Evolutionary conservation across 64 coral and sea anemone species (phyloP).

Genomic region (Stylophora pistillata): DNA sequence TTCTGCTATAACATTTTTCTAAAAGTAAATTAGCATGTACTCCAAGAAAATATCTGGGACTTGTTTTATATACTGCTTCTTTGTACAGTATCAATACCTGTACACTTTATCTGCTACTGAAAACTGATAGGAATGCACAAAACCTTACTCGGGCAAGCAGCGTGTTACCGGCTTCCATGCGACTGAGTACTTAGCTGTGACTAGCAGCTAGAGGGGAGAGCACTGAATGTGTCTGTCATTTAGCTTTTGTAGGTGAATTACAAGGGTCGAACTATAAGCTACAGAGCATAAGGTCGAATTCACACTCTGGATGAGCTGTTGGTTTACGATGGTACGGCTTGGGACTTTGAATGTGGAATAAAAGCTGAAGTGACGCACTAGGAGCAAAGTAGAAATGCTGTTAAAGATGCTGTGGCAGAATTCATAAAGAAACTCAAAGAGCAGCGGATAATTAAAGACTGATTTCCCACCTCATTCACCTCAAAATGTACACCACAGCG

Average conservation of each 20-base stretch:
- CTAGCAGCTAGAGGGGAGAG: too few species aligned
- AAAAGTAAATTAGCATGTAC: too few species aligned
- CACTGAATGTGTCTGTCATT: constrained; percentile 1
- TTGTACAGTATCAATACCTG: too few species aligned
- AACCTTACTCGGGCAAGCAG: too few species aligned
- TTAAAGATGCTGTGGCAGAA: constrained; percentile 30
- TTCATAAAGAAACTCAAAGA: constrained; percentile 24
- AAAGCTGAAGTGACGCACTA: constrained; percentile 43
- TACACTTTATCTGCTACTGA: too few species aligned
- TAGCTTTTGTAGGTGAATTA: constrained; percentile 22
- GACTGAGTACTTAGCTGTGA: too few species aligned
- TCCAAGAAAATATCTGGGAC: too few species aligned
- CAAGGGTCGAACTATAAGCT: constrained; percentile 34
- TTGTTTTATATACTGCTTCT: too few species aligned
- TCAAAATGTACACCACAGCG: background rate
- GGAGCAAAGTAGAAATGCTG: constrained; percentile 17
- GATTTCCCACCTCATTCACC: background rate
- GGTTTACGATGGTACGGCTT: constrained; percentile 32
- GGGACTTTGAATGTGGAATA: constrained; percentile 41
- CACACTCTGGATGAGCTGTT: constrained; percentile 10
- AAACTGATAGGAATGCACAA: too few species aligned
- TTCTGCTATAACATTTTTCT: too few species aligned
- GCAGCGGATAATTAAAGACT: constrained; percentile 21
- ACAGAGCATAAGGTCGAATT: constrained; percentile 24
- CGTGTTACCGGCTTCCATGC: too few species aligned